Evolutionary conservation across 2,888 invertebrate species (phyloP).

Genomic region (Hydroisotoma schaefferi): DNA sequence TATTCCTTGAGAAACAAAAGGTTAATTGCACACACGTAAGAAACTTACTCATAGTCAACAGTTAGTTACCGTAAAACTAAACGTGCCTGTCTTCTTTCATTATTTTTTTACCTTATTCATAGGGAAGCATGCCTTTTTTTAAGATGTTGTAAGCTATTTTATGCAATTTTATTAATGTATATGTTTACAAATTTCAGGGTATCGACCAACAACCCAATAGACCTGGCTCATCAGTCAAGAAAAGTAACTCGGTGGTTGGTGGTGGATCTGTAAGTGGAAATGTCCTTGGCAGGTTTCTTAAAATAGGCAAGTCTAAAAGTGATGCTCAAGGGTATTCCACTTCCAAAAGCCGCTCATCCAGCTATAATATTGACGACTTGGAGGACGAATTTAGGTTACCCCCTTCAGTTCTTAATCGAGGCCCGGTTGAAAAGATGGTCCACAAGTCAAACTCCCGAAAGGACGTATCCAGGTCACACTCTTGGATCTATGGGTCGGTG

Average conservation of each 20-base stretch:
- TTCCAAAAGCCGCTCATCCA: conserved; percentile 3
- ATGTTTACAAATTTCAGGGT: not conserved
- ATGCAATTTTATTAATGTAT: not conserved
- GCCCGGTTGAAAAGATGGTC: conserved; percentile 47
- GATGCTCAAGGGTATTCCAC: conserved; percentile 34
- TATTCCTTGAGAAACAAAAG: not conserved
- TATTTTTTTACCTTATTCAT: not conserved
- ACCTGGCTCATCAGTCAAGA: conserved; percentile 4
- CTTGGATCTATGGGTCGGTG: conserved; percentile 47
- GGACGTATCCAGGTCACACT: conserved; percentile 45
- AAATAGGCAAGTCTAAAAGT: conserved; percentile 47
- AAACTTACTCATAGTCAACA: not conserved
- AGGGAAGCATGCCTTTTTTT: no score
- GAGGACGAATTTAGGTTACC: conserved; percentile 45
- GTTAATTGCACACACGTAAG: not conserved
- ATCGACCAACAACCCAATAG: not conserved
- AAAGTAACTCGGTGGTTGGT: conserved; percentile 13
- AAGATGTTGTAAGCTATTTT: not conserved
- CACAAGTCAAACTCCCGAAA: conserved; percentile 37
- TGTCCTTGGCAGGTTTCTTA: conserved; percentile 45
- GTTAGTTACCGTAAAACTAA: not conserved
- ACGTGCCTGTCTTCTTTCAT: not conserved
- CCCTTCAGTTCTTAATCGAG: conserved; percentile 28
- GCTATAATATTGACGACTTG: conserved; percentile 3
- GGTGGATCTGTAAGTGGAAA: conserved; percentile 13